Evolutionary conservation across 2,113 vertebrate genomes (phyloP).

Genomic region (Oreochromis spilurus): DNA sequence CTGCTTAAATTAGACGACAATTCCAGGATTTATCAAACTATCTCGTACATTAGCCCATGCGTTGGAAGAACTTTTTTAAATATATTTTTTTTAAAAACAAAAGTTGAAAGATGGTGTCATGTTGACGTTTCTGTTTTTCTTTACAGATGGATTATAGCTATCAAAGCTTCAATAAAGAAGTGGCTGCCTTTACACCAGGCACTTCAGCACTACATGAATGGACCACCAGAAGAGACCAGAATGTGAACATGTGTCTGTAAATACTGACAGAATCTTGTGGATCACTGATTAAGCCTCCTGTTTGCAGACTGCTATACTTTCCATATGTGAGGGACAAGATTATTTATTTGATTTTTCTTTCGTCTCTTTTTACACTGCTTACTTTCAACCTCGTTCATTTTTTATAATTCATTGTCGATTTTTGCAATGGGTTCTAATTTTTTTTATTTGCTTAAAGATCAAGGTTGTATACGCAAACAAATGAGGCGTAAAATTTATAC

Average conservation of each 20-base stretch:
- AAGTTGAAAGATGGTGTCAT: not conserved
- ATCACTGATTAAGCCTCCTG: not conserved
- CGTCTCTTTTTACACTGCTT: not conserved
- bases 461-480: not conserved
- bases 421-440: not conserved
- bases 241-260: conserved; percentile 61
- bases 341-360: not conserved
- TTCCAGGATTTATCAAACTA: not conserved
- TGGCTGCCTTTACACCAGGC: conserved; percentile 85
- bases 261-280: not conserved
- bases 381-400: not conserved
- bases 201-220: conserved; percentile 83
- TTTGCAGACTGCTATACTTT: not conserved
- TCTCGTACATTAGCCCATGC: fast-evolving
- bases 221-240: conserved; percentile 79
- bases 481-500: not conserved
- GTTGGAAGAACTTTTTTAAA: not conserved
- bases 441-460: not conserved
- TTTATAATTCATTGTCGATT: not conserved
- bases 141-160: conserved; percentile 83
- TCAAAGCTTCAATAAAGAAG: conserved; percentile 83
- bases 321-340: not conserved
- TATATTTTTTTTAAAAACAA: not conserved
- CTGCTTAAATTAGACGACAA: not conserved
- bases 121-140: not conserved